Percentiles rank a stretch among this genome's conserved stretches.
phyloP scores from a whole-genome alignment of 2,888 invertebrate species.

The Cremastobaeus sp. region DNA sequence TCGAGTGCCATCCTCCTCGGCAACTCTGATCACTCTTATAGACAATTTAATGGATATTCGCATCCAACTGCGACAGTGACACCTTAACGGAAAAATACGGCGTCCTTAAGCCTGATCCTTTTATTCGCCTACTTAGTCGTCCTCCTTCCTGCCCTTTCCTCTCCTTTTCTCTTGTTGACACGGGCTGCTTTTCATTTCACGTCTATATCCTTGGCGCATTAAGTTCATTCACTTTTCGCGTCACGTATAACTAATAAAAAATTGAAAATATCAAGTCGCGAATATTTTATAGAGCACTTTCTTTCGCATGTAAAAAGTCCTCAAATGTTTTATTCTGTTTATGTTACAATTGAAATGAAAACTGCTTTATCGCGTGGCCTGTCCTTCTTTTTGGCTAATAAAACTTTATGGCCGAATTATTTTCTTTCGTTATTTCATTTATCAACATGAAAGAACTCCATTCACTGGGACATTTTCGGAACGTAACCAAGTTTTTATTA shows the following conservation, averaged over 20 bases:
- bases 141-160: neutral
- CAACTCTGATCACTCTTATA: slow-evolving; percentile 32
- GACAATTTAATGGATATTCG: slow-evolving; percentile 38
- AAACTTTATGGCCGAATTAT: slow-evolving; percentile 26
- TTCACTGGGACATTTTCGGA: slow-evolving; percentile 5
- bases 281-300: slow-evolving; percentile 42
- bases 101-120: slow-evolving; percentile 21
- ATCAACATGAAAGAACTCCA: slow-evolving; percentile 11
- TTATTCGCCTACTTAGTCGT: slow-evolving; percentile 30
- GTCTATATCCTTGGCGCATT: slow-evolving; percentile 39
- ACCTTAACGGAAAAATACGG: slow-evolving; percentile 26
- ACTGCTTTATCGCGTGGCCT: slow-evolving; percentile 32
- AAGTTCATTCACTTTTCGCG: slow-evolving; percentile 45
- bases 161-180: slow-evolving; percentile 37
- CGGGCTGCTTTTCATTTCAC: slow-evolving; percentile 48
- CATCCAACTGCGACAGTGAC: slow-evolving; percentile 27
- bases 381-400: slow-evolving; percentile 13
- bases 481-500: slow-evolving; percentile 14
- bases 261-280: slow-evolving; percentile 54
- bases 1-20: neutral
- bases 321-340: slow-evolving; percentile 42
- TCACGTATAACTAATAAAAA: slow-evolving; percentile 57
- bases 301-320: slow-evolving; percentile 30
- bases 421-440: slow-evolving; percentile 31
- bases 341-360: slow-evolving; percentile 38